Base-by-base conservation (phyloP, 2,113 vertebrate species). In the Alethe diademata region DNA sequence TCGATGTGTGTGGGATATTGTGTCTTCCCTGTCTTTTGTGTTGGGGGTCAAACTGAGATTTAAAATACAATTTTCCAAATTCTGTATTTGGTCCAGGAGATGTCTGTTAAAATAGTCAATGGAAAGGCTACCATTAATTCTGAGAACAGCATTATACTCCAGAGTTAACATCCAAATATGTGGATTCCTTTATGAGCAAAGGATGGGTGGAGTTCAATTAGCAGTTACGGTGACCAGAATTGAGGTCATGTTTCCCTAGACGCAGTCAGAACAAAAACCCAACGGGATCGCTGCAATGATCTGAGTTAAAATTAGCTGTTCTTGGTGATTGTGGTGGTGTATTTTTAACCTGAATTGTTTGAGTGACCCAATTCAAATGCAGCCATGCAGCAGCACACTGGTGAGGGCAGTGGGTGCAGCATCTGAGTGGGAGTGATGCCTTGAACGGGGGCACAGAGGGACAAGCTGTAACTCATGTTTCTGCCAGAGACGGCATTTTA, bases 301-400 rank as follows among this genome's bases (percentile, higher is more conserved):
- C 72, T 78, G 60, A 74, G 60, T 74, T 96, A 84, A 92, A 92
- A 81, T 89, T 92, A 86, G 33, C 40, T 67, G 24, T 86, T 92
- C 43, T 45, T 89, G 60, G n/a, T 80, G 47, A 60, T 47, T 58
- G 31, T 64, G 29, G 35, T 15, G 28, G 29, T 38, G 11, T 84
- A 75, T 91, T 95, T 95, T 96, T 86, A 90, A 72, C 42, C 29
- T 70, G 65, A 40, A 54, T 78, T 1, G 0, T 89, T 70, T 47
- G 42, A 91, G 42, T 2, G 19, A 89, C 80, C 87, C 78, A 84
- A 64, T 94, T 96, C 18, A 38, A 74, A 64, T 9, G 17, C 76
- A 88, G 38, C 40, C 5, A 0, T 2, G 5, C 43, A 78, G 61
- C 16, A 53, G n/a, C 35, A 29, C 1, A 1, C 26, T 33, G 67